Base-by-base conservation (phyloP, 2,113 vertebrate genomes). In the Brachyistius frenatus region DNA sequence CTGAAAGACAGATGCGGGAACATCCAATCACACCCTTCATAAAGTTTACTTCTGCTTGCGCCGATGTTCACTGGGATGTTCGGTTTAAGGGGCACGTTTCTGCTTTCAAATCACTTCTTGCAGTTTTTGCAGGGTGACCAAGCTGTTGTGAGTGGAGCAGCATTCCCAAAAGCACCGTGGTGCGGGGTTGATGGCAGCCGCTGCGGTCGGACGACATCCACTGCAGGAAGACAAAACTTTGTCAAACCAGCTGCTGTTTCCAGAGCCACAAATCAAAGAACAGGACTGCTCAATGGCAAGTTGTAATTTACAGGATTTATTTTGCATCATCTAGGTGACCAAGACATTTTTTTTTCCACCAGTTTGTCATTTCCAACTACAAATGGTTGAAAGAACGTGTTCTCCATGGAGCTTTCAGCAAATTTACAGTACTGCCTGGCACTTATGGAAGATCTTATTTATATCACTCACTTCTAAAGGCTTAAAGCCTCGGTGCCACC, bases 21-120 rank as follows among this genome's bases (percentile, higher is more conserved):
- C 63, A 81, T 72, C 56, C 66, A 82, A 87, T 86, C 66, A 83
- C 76, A 89, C 78, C 61, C 66, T n/a, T 68, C 84, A 77, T 87
- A 84, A 89, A 89, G 16, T 56, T 67, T 79, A 75, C 5, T 31
- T 61, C 50, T 73, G 78, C 68, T 73, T 85, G 81, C 77, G 60
- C 23, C 3, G 55, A 80, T 70, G 86, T 74, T 86, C 53, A 60
- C n/a, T 16, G 53, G 46, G 37, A 52, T 47, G 39, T 36, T 70
- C 14, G 7, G 41, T 72, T 71, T 66, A 66, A 75, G 10, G 5
- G 55, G 57, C 57, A 60, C 73, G 41, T 7, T 11, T 73, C 71
- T 56, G 52, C 55, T 53, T 56, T 67, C 39, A 69, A 72, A 66
- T 37, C 35, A 36, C 58, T 44, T 31, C 2, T n/a, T 36, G 60